These are phyloP conservation scores for Penaeus indicus DNA, from an alignment of 1,140 invertebrate species.

Conservation along the genomic window DNA sequence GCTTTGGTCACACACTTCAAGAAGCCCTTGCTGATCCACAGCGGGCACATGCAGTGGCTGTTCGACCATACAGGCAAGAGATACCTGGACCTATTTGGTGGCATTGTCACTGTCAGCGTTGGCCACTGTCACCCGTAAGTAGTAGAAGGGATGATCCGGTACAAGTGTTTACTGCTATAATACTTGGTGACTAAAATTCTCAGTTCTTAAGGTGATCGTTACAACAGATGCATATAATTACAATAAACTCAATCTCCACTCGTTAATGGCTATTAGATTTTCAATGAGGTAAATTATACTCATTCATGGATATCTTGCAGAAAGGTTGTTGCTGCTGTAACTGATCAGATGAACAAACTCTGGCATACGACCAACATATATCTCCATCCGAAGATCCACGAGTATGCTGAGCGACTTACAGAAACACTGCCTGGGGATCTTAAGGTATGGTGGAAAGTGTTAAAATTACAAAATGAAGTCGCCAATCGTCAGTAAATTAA, in stretches of 20 bases:
- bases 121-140: slow-evolving; percentile 98
- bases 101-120: slow-evolving; percentile 97
- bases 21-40: slow-evolving; percentile 85
- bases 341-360: slow-evolving; percentile 83
- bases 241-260: too few relatives aligned
- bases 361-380: slow-evolving; percentile 96
- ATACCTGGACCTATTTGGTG: slow-evolving; percentile 95
- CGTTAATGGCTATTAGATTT: too few relatives aligned
- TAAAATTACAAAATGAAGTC: too few relatives aligned
- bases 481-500: not conserved
- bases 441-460: slow-evolving; percentile 75
- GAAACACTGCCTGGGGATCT: slow-evolving; percentile 86
- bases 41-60: slow-evolving; percentile 92
- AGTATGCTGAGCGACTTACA: slow-evolving; percentile 88
- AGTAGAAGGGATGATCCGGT: not conserved
- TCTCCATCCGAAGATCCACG: slow-evolving; percentile 88
- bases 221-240: too few relatives aligned
- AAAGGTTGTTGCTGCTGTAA: slow-evolving; percentile 82
- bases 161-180: too few relatives aligned
- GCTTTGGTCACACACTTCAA: slow-evolving; percentile 84
- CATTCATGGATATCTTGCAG: slow-evolving; percentile 69
- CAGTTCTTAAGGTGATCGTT: too few relatives aligned
- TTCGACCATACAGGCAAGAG: slow-evolving; percentile 88
- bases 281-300: too few relatives aligned
- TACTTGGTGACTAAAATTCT: not conserved